Percentiles rank a stretch among this genome's conserved stretches.
These are phyloP conservation scores for Campoplex nolae DNA, from an alignment of 2,888 invertebrate genomes.

Conservation along the genomic window DNA sequence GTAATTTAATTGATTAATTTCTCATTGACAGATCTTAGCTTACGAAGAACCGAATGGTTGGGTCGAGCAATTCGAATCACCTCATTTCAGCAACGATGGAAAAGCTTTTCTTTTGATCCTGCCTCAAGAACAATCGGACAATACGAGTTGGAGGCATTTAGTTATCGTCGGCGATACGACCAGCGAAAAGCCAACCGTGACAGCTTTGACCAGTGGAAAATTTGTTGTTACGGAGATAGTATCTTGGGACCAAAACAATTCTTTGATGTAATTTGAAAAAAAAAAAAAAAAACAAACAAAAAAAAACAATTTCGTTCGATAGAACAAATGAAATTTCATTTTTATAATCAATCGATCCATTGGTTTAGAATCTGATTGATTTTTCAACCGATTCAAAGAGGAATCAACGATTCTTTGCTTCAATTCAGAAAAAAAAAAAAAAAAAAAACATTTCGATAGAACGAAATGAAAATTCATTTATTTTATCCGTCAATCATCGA, in stretches of 20 bases:
- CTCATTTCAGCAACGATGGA: constrained; percentile 89
- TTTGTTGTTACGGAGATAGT: constrained; percentile 91
- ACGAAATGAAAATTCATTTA: too few relatives aligned
- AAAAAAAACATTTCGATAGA: too few relatives aligned
- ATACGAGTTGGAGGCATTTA: constrained; percentile 89
- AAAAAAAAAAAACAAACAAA: too few relatives aligned
- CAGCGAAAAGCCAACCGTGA: constrained; percentile 80
- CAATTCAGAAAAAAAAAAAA: too few relatives aligned
- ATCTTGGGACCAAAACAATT: constrained; percentile 89
- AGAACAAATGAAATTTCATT: background rate
- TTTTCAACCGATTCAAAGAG: background rate
- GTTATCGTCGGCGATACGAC: constrained; percentile 86
- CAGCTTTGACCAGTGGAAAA: constrained; percentile 87
- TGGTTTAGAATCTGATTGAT: background rate
- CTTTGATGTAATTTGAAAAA: constrained; percentile 88
- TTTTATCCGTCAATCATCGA: too few relatives aligned
- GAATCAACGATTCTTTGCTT: background rate
- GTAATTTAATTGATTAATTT: background rate
- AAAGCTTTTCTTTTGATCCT: constrained; percentile 90
- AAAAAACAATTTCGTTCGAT: background rate
- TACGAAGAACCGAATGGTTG: constrained; percentile 87
- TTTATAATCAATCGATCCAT: background rate
- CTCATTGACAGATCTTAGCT: constrained; percentile 74
- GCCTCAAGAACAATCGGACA: constrained; percentile 88
- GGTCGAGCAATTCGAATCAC: constrained; percentile 92